Evolutionary conservation across 2,888 invertebrate species (phyloP), one percentile per base, ranked within the genome.

Genomic region (Mythimna vitellina): DNA sequence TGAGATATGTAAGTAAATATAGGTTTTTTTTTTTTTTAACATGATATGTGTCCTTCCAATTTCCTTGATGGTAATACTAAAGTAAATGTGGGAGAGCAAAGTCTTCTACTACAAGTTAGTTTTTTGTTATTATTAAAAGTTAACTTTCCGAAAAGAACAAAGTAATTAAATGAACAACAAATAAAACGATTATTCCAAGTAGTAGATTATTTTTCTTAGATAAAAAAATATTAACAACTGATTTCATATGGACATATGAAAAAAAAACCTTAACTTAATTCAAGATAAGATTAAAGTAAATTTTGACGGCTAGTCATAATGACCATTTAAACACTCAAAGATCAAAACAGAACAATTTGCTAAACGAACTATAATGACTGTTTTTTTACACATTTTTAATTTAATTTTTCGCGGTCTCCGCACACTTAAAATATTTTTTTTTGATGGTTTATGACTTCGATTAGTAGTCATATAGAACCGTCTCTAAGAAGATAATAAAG

Each of bases 331-430:
- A 49, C 29, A 64, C 25, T 12, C 10, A 5, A 65, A n/a, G 32
- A 72, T 65, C 32, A 65, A 35, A 60, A 53, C n/a, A 73, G 14
- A 57, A 56, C 35, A 49, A 51, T 72, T 71, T 57, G 9, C 29
- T 7, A 38, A 63, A 56, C 10, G 14, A 63, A 35, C 22, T 14
- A 1, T 56, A 63, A 56, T 49, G 2, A 22, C n/a, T 5, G 49
- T 63, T 63, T 56, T 63, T 56, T 63, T 72, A 56, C 35, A 7
- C 25, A 38, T 70, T 70, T 12, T 0, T 38, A 20, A 38, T 14
- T 17, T 46, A n/a, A 22, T 29, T 49, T 56, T 38, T 1, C 12
- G 25, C n/a, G 6, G n/a, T 49, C 70, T 56, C 9, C 35, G 6
- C 0, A n/a, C n/a, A 32, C 3, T 29, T 29, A 3, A 3, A 29